These are phyloP conservation scores for Eupeodes corollae DNA, from an alignment of 1,140 invertebrate genomes.

Conservation along the genomic window DNA sequence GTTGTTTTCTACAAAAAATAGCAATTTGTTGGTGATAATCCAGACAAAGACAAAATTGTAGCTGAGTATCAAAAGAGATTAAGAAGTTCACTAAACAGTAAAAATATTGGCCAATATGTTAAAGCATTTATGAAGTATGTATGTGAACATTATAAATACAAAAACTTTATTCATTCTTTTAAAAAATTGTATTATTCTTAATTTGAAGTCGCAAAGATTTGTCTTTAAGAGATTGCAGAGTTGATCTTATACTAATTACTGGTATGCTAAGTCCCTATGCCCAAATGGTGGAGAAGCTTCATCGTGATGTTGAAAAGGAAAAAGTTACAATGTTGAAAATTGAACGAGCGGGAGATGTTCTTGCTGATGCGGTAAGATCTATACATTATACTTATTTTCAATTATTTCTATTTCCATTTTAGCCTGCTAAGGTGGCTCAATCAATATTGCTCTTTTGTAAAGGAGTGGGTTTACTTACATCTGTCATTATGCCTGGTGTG, in stretches of 20 bases:
- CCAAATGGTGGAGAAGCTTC: constrained; percentile 61
- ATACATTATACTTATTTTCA: not conserved
- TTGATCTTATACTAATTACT: constrained; percentile 70
- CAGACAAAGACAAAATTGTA: constrained; percentile 64
- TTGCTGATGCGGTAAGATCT: constrained; percentile 59
- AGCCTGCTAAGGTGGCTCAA: constrained; percentile 72
- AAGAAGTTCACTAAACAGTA: constrained; percentile 67
- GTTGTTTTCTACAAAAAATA: constrained; percentile 9
- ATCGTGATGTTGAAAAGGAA: constrained; percentile 65
- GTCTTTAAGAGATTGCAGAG: constrained; percentile 54
- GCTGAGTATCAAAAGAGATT: constrained; percentile 66
- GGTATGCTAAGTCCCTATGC: constrained; percentile 71
- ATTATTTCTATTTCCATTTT: constrained; percentile 14
- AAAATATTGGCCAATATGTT: constrained; percentile 74
- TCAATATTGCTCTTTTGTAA: constrained; percentile 72
- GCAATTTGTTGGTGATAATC: constrained; percentile 37
- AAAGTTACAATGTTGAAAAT: constrained; percentile 73
- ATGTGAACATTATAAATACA: not conserved
- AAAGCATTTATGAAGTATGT: constrained; percentile 67
- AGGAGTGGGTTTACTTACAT: constrained; percentile 64
- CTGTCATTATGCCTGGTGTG: constrained; percentile 57
- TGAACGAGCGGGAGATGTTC: constrained; percentile 66
- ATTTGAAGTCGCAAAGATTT: constrained; percentile 55
- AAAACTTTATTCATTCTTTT: not conserved
- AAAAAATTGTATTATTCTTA: not conserved